Evolutionary conservation across 2,888 invertebrate genomes (phyloP).

Genomic region (Cyclophora albipunctata): DNA sequence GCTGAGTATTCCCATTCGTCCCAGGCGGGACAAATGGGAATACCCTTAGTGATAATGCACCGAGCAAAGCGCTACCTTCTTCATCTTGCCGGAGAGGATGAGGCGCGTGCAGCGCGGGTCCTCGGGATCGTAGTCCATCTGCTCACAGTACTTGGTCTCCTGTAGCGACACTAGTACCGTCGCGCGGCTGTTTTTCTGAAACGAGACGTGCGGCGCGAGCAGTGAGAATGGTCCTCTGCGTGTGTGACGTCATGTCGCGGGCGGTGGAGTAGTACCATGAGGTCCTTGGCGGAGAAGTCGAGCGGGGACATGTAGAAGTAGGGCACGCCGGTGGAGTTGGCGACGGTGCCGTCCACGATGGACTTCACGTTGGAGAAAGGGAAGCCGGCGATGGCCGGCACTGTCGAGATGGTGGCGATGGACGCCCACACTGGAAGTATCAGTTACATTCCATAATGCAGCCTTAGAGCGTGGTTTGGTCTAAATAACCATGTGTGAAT

Average conservation of each 20-base stretch:
- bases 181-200: constrained; percentile 77
- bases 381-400: constrained; percentile 75
- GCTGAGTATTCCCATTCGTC: neutral
- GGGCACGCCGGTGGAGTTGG: constrained; percentile 81
- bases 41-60: neutral
- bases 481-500: too few species aligned
- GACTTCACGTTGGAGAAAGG: constrained; percentile 83
- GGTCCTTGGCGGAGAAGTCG: constrained; percentile 81
- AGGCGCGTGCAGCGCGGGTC: constrained; percentile 86
- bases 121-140: constrained; percentile 79
- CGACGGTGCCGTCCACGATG: constrained; percentile 79
- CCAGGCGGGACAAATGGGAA: neutral
- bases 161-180: constrained; percentile 82
- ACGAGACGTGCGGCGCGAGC: constrained; percentile 4
- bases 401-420: constrained; percentile 80
- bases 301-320: constrained; percentile 84
- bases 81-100: constrained; percentile 80
- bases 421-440: constrained; percentile 79
- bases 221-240: neutral
- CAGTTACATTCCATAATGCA: too few species aligned
- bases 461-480: too few species aligned
- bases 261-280: constrained; percentile 63
- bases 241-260: neutral
- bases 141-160: constrained; percentile 79
- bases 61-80: constrained; percentile 61